Conservation (phyloP, 2,888 invertebrate genomes). For the Chaetogeoica ovagalla region DNA sequence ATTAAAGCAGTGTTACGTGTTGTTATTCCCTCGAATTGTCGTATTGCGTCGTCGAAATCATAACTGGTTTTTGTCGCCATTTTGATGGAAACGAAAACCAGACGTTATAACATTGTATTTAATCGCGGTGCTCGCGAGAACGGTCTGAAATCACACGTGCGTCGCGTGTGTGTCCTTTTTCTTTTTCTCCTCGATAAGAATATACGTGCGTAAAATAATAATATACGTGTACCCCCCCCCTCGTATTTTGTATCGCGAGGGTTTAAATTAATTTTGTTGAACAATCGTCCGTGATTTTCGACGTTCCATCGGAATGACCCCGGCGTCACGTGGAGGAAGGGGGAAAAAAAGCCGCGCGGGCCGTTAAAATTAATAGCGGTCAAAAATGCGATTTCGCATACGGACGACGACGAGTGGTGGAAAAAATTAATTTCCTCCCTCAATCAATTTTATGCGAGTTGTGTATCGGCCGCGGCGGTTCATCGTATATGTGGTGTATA, state of each 20-base stretch:
- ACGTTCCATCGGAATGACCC: slow-evolving; percentile 8
- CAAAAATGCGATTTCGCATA: slow-evolving; percentile 6
- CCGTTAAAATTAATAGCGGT: slow-evolving; percentile 4
- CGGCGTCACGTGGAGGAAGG: too few species aligned
- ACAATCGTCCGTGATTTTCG: slow-evolving; percentile 38
- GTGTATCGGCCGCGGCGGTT: background rate
- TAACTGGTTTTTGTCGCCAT: too few species aligned
- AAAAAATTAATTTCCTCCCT: slow-evolving; percentile 14
- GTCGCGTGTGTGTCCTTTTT: slow-evolving; percentile 20
- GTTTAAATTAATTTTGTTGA: slow-evolving; percentile 2
- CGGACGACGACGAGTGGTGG: background rate
- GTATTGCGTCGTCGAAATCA: too few species aligned
- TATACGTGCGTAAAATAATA: background rate
- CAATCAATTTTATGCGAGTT: slow-evolving; percentile 22
- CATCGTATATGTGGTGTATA: background rate
- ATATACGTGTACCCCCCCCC: too few species aligned
- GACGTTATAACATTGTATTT: too few species aligned
- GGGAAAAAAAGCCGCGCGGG: background rate
- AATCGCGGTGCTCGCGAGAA: too few species aligned
- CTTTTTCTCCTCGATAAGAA: slow-evolving; percentile 5
- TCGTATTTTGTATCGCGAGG: background rate
- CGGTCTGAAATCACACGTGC: background rate
- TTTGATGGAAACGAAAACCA: too few species aligned
- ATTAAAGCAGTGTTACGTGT: too few species aligned
- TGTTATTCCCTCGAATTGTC: too few species aligned